Percentiles rank a stretch among this genome's conserved stretches.
phyloP scores from a whole-genome alignment of 2,113 vertebrate species.

The Chloroceryle aenea region DNA sequence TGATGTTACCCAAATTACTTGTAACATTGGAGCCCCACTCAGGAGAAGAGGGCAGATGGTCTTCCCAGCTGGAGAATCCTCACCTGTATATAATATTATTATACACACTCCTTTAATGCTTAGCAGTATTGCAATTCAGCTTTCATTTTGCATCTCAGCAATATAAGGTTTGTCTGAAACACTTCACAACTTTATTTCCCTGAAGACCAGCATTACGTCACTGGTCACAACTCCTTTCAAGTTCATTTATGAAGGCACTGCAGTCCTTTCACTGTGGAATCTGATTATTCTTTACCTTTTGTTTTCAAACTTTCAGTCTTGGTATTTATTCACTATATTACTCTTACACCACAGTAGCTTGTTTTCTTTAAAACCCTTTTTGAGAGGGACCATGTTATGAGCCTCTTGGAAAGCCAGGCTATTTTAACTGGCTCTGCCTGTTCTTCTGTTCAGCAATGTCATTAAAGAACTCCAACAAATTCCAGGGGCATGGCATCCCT shows the following conservation, averaged over 20 bases:
- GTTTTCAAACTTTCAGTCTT: not conserved
- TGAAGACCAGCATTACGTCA: not conserved
- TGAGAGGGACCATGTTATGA: not conserved
- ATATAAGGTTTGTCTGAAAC: not conserved
- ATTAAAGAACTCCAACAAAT: not conserved
- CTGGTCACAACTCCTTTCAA: not conserved
- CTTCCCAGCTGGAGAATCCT: not conserved
- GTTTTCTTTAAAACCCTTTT: not conserved
- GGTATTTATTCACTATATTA: not conserved
- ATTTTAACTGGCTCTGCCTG: not conserved
- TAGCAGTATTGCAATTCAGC: not conserved
- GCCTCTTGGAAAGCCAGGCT: not conserved
- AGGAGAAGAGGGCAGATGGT: not conserved
- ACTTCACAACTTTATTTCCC: not conserved
- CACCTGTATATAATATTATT: not conserved
- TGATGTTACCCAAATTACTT: not conserved
- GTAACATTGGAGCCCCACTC: not conserved
- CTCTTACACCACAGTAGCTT: not conserved
- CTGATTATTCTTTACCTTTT: not conserved
- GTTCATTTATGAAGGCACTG: not conserved
- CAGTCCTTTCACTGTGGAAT: not conserved
- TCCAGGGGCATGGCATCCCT: not conserved
- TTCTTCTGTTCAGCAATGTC: not conserved
- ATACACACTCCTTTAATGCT: not conserved
- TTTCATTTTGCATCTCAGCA: not conserved